Percentiles rank a stretch among this genome's conserved stretches.
These are phyloP conservation scores for Protosalanx chinensis DNA, from an alignment of 2,797 vertebrate species.

Conservation along the genomic window DNA sequence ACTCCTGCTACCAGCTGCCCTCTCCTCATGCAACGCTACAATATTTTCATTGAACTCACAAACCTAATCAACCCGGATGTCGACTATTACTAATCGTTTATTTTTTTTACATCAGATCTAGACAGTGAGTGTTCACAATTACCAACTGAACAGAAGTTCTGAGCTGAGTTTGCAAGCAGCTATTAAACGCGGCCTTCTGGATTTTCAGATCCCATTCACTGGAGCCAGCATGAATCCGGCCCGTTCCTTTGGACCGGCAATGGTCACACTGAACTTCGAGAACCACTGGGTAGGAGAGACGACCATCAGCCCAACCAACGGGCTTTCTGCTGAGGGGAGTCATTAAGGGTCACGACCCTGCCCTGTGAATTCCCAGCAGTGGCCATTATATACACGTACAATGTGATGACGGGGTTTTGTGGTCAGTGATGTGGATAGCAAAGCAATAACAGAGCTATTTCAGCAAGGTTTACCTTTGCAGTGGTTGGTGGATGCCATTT, in stretches of 20 bases:
- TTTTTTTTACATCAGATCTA: no score
- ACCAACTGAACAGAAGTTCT: not conserved
- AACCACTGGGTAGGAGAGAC: constrained; percentile 88
- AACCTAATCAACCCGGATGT: no score
- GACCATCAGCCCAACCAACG: not conserved
- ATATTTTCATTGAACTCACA: no score
- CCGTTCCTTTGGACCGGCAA: constrained; percentile 90
- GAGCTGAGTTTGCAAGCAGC: not conserved
- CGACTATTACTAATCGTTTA: no score
- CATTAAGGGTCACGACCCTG: not conserved
- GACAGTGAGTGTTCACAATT: no score
- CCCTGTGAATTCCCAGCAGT: not conserved
- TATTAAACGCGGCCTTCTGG: no score
- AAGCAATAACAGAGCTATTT: no score
- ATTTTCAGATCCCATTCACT: constrained; percentile 86
- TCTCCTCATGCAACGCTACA: no score
- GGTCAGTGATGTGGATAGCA: not conserved
- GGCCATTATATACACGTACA: not conserved
- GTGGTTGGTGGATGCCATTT: not conserved
- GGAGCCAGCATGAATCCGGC: constrained; percentile 98
- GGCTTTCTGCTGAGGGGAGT: not conserved
- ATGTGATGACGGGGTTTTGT: not conserved
- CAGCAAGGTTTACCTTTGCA: not conserved
- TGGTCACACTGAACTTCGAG: constrained; percentile 87
- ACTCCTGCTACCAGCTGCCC: no score